phyloP scores from a whole-genome alignment of 2,888 invertebrate genomes.

The Caenorhabditis plicata region DNA sequence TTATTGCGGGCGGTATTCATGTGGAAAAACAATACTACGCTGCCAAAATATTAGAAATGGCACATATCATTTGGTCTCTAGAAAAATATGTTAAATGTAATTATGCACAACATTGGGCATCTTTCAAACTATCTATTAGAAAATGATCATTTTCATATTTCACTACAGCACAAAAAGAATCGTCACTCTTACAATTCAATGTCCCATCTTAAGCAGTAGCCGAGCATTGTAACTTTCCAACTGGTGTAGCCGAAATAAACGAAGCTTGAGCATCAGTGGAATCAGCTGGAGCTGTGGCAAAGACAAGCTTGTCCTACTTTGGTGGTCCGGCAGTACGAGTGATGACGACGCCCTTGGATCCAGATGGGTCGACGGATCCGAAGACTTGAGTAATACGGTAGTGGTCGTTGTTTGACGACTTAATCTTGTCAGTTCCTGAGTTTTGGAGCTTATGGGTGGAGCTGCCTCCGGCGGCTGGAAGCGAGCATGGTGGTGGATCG shows the following conservation, averaged over 20 bases:
- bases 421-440: constrained; percentile 35
- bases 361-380: constrained; percentile 44
- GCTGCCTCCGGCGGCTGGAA: constrained; percentile 39
- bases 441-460: constrained; percentile 28
- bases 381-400: constrained; percentile 48
- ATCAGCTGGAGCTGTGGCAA: constrained; percentile 34
- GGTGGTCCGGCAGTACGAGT: constrained; percentile 36
- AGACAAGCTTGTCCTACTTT: constrained; percentile 38
- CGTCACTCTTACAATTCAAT: too few relatives aligned
- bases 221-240: too few relatives aligned
- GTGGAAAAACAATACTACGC: too few relatives aligned
- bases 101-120: too few relatives aligned
- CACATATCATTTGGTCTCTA: too few relatives aligned
- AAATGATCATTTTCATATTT: too few relatives aligned
- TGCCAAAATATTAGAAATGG: too few relatives aligned
- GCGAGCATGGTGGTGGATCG: constrained; percentile 37
- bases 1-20: too few relatives aligned
- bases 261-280: constrained; percentile 37
- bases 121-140: too few relatives aligned
- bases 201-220: too few relatives aligned
- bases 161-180: too few relatives aligned
- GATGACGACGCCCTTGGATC: constrained; percentile 24
- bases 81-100: too few relatives aligned
- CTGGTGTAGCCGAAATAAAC: constrained; percentile 19
- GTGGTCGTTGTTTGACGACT: constrained; percentile 46